Conservation (phyloP, 1,140 invertebrate genomes). For the Delia radicum region DNA sequence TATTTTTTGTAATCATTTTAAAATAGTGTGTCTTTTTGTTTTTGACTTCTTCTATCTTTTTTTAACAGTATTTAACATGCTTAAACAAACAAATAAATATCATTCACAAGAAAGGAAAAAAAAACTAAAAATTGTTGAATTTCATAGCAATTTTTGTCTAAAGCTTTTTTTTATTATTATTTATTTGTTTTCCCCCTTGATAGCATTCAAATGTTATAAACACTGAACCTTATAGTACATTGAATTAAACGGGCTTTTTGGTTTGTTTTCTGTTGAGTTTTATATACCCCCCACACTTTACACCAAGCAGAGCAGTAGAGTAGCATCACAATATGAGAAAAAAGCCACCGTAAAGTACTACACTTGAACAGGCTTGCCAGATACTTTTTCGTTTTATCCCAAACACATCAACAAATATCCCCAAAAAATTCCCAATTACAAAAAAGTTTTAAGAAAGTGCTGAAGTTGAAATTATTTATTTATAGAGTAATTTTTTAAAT, state of each 20-base stretch:
- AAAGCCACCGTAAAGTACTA: not conserved
- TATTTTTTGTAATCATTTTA: no score
- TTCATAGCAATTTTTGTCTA: not conserved
- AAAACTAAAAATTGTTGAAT: not conserved
- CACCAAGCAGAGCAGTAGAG: no score
- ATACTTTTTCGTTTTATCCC: no score
- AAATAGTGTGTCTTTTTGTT: no score
- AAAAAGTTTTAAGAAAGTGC: no score
- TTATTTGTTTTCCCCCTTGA: not conserved
- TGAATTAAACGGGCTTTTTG: not conserved
- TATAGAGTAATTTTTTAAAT: no score
- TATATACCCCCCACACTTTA: not conserved
- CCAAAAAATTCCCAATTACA: no score
- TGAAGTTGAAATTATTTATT: no score
- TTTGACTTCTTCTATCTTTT: no score
- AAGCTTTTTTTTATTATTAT: not conserved
- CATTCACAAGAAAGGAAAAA: not conserved
- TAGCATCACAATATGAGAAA: not conserved
- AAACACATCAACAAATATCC: no score
- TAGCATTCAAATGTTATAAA: not conserved
- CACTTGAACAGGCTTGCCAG: not conserved
- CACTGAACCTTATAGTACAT: not conserved
- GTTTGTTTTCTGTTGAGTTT: not conserved
- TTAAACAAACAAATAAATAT: not conserved
- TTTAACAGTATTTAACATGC: not conserved